Evolutionary conservation across 2,797 vertebrate species (phyloP), one percentile per base, ranked within the genome.

Genomic region (Podarcis lilfordi): DNA sequence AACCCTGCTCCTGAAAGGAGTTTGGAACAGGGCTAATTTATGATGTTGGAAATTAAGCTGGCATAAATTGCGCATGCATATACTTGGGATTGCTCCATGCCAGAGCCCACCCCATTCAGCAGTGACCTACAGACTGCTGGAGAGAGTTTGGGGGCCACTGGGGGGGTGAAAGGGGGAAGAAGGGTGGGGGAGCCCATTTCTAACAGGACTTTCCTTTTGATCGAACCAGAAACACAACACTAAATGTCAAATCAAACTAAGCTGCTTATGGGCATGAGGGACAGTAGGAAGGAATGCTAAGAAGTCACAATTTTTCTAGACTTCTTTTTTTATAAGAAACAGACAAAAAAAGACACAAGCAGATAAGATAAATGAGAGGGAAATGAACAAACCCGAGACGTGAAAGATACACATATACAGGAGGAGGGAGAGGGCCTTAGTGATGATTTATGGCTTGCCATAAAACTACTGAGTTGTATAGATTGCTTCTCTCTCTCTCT

Each of bases 391-490:
- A 86, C 1, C 2, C 37, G 61, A 82, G 82, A 69, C 43, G 88
- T 27, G 80, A 72, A 29, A 92, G 10, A 40, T 10, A 43, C 85
- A 87, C 66, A 76, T 87, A 90, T 90, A 92, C n/a, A 23, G 61
- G 89, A 4, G 61, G 74, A 86, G 75, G 92, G 88, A 82, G 25
- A 64, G 76, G 75, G 45, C 59, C 61, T 85, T 61, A 74, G 82
- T 75, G 64, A 85, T 75, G 86, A 90, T 90, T 85, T 77, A 85
- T 81, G 40, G 29, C 66, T 77, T 72, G 61, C 71, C 86, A 82
- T 88, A 82, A 82, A 88, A 82, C 72, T 82, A 90, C 64, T 85
- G 71, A 76, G n/a, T 85, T 85, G 86, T 71, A 90, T 59, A 87
- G 76, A 90, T 85, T 90, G 72, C 45, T 85, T 87, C 69, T 88